A percentile compares a stretch with the other conserved stretches of the same genome.
phyloP scores from a whole-genome alignment of 2,113 vertebrate genomes.

The Takifugu flavidus region DNA sequence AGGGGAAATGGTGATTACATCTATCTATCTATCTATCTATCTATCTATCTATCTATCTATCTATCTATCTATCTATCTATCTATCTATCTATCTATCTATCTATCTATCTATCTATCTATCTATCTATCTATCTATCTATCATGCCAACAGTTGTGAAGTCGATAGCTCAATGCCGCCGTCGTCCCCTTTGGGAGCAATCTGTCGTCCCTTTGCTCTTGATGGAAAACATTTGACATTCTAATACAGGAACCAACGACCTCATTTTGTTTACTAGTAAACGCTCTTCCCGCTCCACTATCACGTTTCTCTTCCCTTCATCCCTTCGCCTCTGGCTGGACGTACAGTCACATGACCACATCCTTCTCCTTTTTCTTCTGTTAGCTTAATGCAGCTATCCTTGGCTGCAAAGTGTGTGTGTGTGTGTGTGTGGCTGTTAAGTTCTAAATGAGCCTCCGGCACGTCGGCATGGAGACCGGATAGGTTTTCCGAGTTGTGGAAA shows the following conservation, averaged over 20 bases:
- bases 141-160: too few relatives aligned
- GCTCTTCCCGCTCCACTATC: constrained; percentile 32
- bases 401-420: constrained; percentile 11
- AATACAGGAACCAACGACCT: constrained; percentile 14
- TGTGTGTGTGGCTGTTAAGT: constrained; percentile 17
- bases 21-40: too few relatives aligned
- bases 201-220: too few relatives aligned
- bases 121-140: too few relatives aligned
- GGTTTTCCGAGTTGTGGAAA: constrained; percentile 50
- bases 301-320: constrained; percentile 28
- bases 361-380: constrained; percentile 48
- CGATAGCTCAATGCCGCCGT: too few relatives aligned
- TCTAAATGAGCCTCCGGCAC: constrained; percentile 41
- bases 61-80: too few relatives aligned
- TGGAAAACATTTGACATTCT: constrained; percentile 3
- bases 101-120: too few relatives aligned
- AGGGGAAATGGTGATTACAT: too few relatives aligned
- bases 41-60: too few relatives aligned
- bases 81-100: too few relatives aligned
- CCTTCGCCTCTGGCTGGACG: constrained; percentile 34
- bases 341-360: constrained; percentile 41
- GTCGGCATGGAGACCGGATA: constrained; percentile 37
- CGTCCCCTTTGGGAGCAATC: too few relatives aligned
- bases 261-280: constrained; percentile 17
- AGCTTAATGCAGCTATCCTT: constrained; percentile 58